Percentiles rank a stretch among this genome's conserved stretches.
Conservation (phyloP, 1,140 invertebrate species). For the Drosophila lini region DNA sequence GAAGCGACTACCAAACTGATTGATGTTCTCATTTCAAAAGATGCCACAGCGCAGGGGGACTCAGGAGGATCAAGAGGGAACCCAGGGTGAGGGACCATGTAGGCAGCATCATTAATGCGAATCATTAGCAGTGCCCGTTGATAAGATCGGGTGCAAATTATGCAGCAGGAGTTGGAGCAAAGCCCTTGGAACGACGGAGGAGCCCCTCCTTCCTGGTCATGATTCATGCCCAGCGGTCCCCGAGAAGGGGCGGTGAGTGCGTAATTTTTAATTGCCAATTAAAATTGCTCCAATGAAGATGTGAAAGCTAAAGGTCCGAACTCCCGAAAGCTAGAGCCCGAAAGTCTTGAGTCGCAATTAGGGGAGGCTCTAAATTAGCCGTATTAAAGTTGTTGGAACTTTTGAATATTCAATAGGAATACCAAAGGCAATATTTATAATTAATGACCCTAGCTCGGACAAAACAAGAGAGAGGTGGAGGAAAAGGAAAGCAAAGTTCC, state of each 20-base stretch:
- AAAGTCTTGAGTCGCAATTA: conserved; percentile 16
- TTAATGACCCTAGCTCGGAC: too few species aligned
- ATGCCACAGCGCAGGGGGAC: conserved; percentile 51
- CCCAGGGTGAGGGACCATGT: conserved; percentile 21
- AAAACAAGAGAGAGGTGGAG: not conserved
- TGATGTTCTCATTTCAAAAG: conserved; percentile 75
- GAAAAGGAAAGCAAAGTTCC: not conserved
- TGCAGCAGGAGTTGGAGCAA: conserved; percentile 42
- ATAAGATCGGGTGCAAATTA: conserved; percentile 81
- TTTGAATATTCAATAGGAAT: conserved; percentile 1
- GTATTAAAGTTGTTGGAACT: not conserved
- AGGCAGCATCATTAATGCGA: conserved; percentile 78
- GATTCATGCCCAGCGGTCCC: conserved; percentile 46
- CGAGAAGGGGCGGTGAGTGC: conserved; percentile 61
- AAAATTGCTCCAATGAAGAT: conserved; percentile 64
- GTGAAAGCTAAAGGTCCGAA: conserved; percentile 46
- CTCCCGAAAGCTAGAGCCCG: not conserved
- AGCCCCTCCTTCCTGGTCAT: conserved; percentile 24
- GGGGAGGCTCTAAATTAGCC: not conserved
- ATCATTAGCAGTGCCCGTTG: conserved; percentile 75
- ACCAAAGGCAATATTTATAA: not conserved
- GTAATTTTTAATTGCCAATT: conserved; percentile 80
- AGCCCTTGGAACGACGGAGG: conserved; percentile 3
- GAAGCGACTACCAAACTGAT: conserved; percentile 52
- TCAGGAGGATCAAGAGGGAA: not conserved